Conservation (phyloP, 1,140 invertebrate genomes). For the Lucilia sericata region DNA sequence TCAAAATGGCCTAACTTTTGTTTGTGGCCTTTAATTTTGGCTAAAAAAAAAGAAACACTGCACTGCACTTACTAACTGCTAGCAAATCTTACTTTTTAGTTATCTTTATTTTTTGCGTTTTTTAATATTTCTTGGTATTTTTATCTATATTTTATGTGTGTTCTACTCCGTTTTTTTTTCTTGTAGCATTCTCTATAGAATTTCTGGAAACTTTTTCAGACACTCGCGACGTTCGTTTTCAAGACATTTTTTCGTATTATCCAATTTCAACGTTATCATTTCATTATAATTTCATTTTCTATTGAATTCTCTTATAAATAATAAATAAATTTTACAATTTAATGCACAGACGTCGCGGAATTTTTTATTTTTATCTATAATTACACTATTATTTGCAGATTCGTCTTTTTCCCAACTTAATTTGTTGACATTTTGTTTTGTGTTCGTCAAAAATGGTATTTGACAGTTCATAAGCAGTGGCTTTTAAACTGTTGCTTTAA, state of each 20-base stretch:
- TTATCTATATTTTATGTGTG: neutral
- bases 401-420: slow-evolving; percentile 18
- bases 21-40: neutral
- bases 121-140: neutral
- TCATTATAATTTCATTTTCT: neutral
- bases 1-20: no score
- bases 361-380: slow-evolving; percentile 45
- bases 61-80: neutral
- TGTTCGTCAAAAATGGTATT: neutral
- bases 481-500: no score
- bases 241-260: neutral
- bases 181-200: neutral
- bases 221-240: neutral
- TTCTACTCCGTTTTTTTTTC: neutral
- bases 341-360: slow-evolving; percentile 58
- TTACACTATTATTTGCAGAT: slow-evolving; percentile 40
- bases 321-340: slow-evolving; percentile 51
- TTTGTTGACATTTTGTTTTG: slow-evolving; percentile 45
- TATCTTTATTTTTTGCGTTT: neutral
- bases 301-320: neutral
- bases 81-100: neutral
- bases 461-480: neutral
- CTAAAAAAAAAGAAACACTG: neutral
- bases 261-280: neutral
- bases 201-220: slow-evolving; percentile 18